phyloP scores from a whole-genome alignment of 1,140 invertebrate species.

The Heterodera carotae region DNA sequence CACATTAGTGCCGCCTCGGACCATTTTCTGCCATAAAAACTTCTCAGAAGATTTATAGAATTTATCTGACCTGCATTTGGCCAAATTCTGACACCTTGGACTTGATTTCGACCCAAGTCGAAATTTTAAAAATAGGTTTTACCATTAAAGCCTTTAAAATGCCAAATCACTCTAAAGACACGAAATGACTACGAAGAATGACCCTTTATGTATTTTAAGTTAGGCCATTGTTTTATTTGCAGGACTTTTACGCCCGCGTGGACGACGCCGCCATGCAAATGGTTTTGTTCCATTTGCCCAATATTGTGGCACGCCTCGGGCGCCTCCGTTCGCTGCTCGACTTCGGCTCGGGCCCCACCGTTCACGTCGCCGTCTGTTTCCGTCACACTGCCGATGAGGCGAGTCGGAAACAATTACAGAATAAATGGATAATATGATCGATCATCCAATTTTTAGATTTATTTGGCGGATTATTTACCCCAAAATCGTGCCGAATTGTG shows the following conservation, averaged over 20 bases:
- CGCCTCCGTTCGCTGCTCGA: slow-evolving; percentile 48
- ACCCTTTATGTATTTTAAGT: too few relatives aligned
- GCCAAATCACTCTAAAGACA: too few relatives aligned
- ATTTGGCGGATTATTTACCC: slow-evolving; percentile 61
- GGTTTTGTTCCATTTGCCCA: slow-evolving; percentile 58
- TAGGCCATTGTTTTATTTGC: too few relatives aligned
- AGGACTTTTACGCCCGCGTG: slow-evolving; percentile 61
- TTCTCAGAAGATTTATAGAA: too few relatives aligned
- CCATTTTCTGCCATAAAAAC: too few relatives aligned
- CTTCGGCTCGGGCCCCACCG: slow-evolving; percentile 61
- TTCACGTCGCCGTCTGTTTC: slow-evolving; percentile 61
- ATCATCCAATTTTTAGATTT: slow-evolving; percentile 44
- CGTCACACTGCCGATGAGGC: slow-evolving; percentile 51
- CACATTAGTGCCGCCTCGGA: too few relatives aligned
- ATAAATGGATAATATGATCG: background rate
- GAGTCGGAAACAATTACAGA: too few relatives aligned
- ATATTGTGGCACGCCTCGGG: slow-evolving; percentile 52
- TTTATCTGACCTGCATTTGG: too few relatives aligned
- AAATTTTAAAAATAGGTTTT: slow-evolving; percentile 20
- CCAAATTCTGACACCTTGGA: too few relatives aligned
- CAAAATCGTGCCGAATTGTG: slow-evolving; percentile 58
- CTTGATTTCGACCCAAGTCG: too few relatives aligned
- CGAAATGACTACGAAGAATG: too few relatives aligned
- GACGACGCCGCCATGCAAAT: slow-evolving; percentile 64
- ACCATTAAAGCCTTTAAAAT: too few relatives aligned